These are phyloP conservation scores for Acanthococcus lagerstroemiae DNA, from an alignment of 2,888 invertebrate genomes.

Conservation along the genomic window DNA sequence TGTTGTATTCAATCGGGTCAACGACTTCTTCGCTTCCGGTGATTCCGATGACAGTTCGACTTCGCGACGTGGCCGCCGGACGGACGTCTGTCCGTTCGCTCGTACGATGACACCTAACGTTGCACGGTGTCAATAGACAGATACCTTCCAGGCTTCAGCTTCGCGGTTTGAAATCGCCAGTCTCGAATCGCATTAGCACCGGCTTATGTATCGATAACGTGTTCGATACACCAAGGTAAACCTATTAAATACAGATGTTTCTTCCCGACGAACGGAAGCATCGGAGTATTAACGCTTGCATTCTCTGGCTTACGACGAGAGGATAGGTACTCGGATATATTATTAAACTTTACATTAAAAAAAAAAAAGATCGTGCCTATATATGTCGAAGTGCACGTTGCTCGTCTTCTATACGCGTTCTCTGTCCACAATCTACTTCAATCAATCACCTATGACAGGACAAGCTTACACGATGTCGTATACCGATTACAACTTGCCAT, in stretches of 20 bases:
- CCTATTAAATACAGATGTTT: conserved; percentile 27
- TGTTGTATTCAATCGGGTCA: too few relatives aligned
- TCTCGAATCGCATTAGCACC: too few relatives aligned
- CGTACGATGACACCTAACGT: too few relatives aligned
- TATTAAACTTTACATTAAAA: background rate
- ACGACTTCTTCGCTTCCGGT: too few relatives aligned
- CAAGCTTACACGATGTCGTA: conserved; percentile 14
- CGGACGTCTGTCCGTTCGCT: too few relatives aligned
- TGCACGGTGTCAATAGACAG: too few relatives aligned
- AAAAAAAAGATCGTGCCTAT: conserved; percentile 3
- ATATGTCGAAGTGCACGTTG: conserved; percentile 17
- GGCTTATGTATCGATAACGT: background rate
- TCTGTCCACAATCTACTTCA: conserved; percentile 26
- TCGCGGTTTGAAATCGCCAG: too few relatives aligned
- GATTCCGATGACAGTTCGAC: too few relatives aligned
- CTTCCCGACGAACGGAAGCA: conserved; percentile 8
- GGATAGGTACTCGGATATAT: background rate
- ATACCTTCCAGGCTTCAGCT: too few relatives aligned
- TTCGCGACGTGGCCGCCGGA: too few relatives aligned
- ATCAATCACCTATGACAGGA: conserved; percentile 29
- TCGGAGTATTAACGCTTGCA: background rate
- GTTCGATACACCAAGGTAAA: conserved; percentile 11
- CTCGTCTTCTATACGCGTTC: background rate
- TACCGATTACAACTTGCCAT: conserved; percentile 27
- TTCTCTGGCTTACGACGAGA: background rate